Conservation (phyloP, 2,113 vertebrate genomes). For the Podiceps cristatus region DNA sequence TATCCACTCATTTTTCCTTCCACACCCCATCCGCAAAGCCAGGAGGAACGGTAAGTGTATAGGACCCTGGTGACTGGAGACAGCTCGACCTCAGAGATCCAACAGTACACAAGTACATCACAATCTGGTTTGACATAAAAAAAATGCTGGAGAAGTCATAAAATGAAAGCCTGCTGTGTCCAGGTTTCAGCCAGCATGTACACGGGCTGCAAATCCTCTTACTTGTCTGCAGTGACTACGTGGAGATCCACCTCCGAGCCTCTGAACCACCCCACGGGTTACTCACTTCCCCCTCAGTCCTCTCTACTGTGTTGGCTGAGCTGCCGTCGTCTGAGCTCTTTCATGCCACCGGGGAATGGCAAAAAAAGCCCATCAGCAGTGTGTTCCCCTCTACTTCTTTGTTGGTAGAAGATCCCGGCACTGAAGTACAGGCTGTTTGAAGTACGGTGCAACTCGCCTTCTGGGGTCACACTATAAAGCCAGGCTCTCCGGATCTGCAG, state of each 20-base stretch:
- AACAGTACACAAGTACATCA: accelerated
- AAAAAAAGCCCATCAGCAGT: not conserved
- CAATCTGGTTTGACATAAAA: not conserved
- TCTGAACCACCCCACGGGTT: not conserved
- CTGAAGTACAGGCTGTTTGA: not conserved
- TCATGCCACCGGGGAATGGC: not conserved
- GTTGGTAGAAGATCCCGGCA: not conserved
- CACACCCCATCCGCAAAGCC: not conserved
- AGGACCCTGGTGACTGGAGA: not conserved
- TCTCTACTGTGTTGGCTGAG: not conserved
- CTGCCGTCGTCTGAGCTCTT: not conserved
- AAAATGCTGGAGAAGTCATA: not conserved
- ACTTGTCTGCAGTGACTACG: not conserved
- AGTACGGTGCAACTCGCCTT: not conserved
- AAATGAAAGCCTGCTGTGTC: not conserved
- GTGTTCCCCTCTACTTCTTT: not conserved
- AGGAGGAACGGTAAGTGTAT: not conserved
- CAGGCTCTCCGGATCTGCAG: not conserved
- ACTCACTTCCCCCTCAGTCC: not conserved
- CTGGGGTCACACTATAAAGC: not conserved
- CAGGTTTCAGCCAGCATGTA: not conserved
- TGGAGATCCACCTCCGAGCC: too few relatives aligned
- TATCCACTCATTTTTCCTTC: not conserved
- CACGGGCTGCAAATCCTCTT: not conserved
- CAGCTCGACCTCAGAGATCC: not conserved